Evolutionary conservation across 2,888 invertebrate species (phyloP), one percentile per base, ranked within the genome.

Genomic region (Rotaria macrura): DNA sequence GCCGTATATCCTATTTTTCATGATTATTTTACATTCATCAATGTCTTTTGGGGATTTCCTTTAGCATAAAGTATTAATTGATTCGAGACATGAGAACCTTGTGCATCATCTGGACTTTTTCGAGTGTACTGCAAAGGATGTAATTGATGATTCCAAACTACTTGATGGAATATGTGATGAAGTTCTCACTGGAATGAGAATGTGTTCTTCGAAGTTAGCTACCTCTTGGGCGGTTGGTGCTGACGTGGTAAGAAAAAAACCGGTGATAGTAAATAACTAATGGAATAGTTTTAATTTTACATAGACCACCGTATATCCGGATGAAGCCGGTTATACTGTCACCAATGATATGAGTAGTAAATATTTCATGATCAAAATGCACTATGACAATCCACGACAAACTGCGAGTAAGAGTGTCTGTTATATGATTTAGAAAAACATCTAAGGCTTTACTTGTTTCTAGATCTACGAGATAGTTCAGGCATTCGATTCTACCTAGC

Each of bases 61-160:
- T 9, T 7, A 79, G 79, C 79, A 43, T 25, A 0, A 79, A 79
- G 43, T 79, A 43, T 79, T 79, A 4, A 40, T 79, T n/a, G 43
- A 79, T 79, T 3, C 20, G 12, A 79, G 43, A 79, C 2, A 79
- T 43, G 4, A 1, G 0, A 43, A 55, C 34, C 40, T 54, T 38
- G n/a, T 86, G 54, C 86, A 86, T 84, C 86, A 86, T 86, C 29
- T 83, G 5, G n/a, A 84, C 3, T 4, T 86, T 14, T 86, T 84
- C 43, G 86, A 86, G 79, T 86, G 86, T 79, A 25, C 17, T 47
- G n/a, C 40, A 6, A 43, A 40, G 0, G 40, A 25, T 43, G 52
- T 57, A 23, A 38, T 72, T 83, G 40, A 84, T 57, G 86, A 84
- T 34, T 47, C 29, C 9, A 79, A 84, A 10, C 84, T 84, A 40